Conservation (phyloP, 2,888 invertebrate genomes). For the Melinopterus prodromus region DNA sequence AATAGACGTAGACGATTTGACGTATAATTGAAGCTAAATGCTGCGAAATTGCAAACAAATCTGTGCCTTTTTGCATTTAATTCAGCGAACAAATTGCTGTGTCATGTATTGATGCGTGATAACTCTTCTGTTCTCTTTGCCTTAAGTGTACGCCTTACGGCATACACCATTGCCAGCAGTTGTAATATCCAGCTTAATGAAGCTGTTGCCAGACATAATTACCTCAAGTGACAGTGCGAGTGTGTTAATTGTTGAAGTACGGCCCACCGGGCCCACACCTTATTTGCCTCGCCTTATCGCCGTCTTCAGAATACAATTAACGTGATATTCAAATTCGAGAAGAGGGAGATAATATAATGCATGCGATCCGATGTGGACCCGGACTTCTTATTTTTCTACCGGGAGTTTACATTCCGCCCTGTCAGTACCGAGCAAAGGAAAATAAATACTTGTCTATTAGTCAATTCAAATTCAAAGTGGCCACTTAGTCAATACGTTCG, state of each 20-base stretch:
- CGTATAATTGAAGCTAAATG: no score
- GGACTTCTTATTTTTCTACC: background rate
- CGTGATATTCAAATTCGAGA: background rate
- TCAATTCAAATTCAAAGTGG: background rate
- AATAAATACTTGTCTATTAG: conserved; percentile 4
- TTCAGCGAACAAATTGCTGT: no score
- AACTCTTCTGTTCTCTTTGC: no score
- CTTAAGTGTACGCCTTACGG: no score
- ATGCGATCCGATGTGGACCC: background rate
- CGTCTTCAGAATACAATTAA: background rate
- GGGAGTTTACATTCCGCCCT: background rate
- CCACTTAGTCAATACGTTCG: background rate
- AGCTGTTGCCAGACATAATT: background rate
- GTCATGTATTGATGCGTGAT: no score
- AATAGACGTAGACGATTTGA: no score
- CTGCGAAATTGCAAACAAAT: no score
- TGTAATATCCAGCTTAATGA: background rate
- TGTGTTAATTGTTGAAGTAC: conserved; percentile 4
- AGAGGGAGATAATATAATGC: background rate
- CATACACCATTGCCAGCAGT: no score
- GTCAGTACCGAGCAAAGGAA: background rate
- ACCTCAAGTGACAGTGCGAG: conserved; percentile 4
- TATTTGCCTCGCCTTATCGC: background rate
- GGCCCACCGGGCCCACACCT: background rate
- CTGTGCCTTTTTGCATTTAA: no score